Evolutionary conservation across 2,888 invertebrate species (phyloP), one percentile per base, ranked within the genome.

Genomic region (Zootermopsis nevadensis): DNA sequence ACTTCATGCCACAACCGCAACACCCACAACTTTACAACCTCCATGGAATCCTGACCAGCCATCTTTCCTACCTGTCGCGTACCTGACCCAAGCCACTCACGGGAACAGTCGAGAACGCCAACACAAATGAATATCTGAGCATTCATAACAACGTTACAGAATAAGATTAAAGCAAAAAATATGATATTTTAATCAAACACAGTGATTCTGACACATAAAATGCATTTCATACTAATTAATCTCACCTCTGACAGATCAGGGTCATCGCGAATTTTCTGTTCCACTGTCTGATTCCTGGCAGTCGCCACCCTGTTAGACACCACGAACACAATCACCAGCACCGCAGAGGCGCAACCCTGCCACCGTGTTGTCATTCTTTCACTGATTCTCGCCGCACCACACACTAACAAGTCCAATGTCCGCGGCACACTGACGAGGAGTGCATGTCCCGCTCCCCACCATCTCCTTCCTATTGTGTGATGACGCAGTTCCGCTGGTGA

Each of bases 231-330:
- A 48, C 15, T 48, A 48, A 69, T 69, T 27, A 33, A 7, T 35
- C 77, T 89, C 91, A 94, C 94, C 94, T 94, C 92, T 86, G 94
- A 93, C 86, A 94, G 91, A 88, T 94, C 94, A 85, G 92, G 88
- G 89, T 94, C 94, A 89, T 91, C 91, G 86, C 90, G 90, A 86
- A 94, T 91, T 90, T 93, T 93, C 88, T 94, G 93, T 86, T 92
- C 90, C 85, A 93, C 90, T 85, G 93, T 92, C 87, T 85, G 77
- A 77, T 83, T 82, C 77, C 82, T 79, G 31, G 83, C 84, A 12
- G 60, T 79, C n/a, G 66, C 38, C 10, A 0, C 33, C 7, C 24
- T 27, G 15, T 35, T 24, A 27, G 30, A 30, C 42, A 72, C 48
- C 81, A 81, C 48, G 15, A 53, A 30, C 22, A 80, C 27, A 38